These are phyloP conservation scores for Bicyclus anynana DNA, from an alignment of 1,140 invertebrate species.

Conservation along the genomic window DNA sequence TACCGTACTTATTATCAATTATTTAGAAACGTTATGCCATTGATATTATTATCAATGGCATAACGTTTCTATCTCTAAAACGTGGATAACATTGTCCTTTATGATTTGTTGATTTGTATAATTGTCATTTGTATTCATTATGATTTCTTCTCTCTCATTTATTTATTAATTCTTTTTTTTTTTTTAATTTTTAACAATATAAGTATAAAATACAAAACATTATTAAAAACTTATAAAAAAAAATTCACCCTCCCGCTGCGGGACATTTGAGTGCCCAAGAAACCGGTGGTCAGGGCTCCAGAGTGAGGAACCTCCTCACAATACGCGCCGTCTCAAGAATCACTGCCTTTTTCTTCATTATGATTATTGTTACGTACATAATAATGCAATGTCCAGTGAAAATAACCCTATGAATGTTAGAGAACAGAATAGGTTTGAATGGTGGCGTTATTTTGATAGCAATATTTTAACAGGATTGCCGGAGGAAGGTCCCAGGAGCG, in stretches of 20 bases:
- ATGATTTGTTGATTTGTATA: conserved; percentile 27
- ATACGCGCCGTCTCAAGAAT: too few relatives aligned
- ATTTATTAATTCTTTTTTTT: too few relatives aligned
- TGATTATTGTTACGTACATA: conserved; percentile 2
- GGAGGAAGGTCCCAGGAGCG: conserved; percentile 65
- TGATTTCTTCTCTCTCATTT: too few relatives aligned
- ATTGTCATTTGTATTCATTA: conserved; percentile 26
- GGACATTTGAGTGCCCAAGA: too few relatives aligned
- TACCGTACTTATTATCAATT: conserved; percentile 44
- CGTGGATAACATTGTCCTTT: conserved; percentile 40
- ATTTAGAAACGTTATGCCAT: too few relatives aligned
- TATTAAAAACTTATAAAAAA: too few relatives aligned
- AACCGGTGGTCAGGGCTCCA: too few relatives aligned
- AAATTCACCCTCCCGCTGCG: too few relatives aligned
- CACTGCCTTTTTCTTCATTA: conserved; percentile 25
- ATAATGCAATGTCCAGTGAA: not conserved
- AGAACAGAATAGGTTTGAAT: not conserved
- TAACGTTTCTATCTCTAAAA: conserved; percentile 45
- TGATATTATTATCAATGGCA: conserved; percentile 43
- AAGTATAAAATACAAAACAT: too few relatives aligned
- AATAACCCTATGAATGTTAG: not conserved
- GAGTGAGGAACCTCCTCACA: too few relatives aligned
- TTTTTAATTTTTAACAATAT: too few relatives aligned
- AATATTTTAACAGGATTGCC: conserved; percentile 61
- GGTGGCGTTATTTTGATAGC: conserved; percentile 23